Evolutionary conservation across 2,888 invertebrate genomes (phyloP), one percentile per base, ranked within the genome.

Genomic region (Lasioglossum calceatum): DNA sequence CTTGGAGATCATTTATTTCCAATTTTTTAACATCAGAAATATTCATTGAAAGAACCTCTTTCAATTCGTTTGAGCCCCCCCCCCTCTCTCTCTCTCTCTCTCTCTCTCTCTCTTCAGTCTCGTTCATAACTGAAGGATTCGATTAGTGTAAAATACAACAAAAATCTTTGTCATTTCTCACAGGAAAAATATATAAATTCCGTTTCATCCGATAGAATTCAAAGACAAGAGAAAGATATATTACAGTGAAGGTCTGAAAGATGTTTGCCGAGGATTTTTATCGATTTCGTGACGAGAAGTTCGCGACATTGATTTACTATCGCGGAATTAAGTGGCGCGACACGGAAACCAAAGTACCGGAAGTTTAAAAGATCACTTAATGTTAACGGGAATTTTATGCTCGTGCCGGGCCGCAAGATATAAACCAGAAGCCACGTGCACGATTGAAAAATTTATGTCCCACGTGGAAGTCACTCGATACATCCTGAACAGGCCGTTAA

Each of bases 361-460:
- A 16, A 58, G 27, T 70, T 71, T 58, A 23, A 58, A 32, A 42
- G 42, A 23, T 16, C 70, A 58, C 76, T 76, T 71, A 81, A 58
- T 76, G 54, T 42, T 14, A n/a, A 58, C 44, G 32, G 1, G 70
- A 42, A 23, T 8, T 71, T 74, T 36, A 36, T 64, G 19, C 10
- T 64, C 50, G 74, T 54, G 32, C 42, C 23, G 12, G 27, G 4
- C n/a, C 16, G 39, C 27, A 50, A 42, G 32, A 67, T 67, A 67
- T 67, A 79, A n/a, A 47, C 54, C 19, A 54, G 32, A 19, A 50
- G n/a, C 27, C 42, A n/a, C 16, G 23, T 27, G n/a, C 42, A 4
- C n/a, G 42, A 76, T 72, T 82, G 50, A 50, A 83, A 83, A 80
- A 76, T 75, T 58, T 61, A 76, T 61, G 42, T 64, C 32, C n/a